A percentile compares a stretch with the other conserved stretches of the same genome.
Evolutionary conservation across 2,888 invertebrate species (phyloP).

Genomic region (Pardosa pseudoannulata): DNA sequence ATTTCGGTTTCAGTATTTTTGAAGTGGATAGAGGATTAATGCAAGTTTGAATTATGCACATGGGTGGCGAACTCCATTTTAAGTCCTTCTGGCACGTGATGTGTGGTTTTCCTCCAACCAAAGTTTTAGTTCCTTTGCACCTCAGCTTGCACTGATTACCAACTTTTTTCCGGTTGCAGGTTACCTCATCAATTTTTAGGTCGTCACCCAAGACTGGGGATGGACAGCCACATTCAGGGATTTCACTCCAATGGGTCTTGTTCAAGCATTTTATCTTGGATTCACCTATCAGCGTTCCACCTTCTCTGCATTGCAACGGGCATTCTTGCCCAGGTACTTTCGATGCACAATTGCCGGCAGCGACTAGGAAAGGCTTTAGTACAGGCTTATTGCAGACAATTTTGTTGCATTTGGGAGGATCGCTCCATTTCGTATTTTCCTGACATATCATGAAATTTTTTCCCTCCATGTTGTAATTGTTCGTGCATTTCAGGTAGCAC

Average conservation of each 20-base stretch:
- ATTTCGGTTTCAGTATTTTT: not conserved
- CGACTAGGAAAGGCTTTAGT: not conserved
- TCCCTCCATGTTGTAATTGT: not conserved
- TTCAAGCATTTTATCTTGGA: conserved; percentile 1
- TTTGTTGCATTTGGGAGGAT: not conserved
- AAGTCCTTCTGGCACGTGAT: not conserved
- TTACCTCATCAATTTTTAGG: not conserved
- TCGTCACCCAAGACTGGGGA: not conserved
- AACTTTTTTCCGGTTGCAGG: not conserved
- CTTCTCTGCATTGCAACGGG: conserved; percentile 4
- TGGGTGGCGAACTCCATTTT: not conserved
- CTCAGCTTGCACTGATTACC: not conserved
- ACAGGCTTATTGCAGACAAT: not conserved
- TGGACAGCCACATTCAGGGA: conserved; percentile 24
- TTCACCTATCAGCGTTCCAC: not conserved
- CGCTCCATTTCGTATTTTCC: not conserved
- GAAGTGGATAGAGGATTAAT: not conserved
- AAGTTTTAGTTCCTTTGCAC: not conserved
- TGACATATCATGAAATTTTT: not conserved
- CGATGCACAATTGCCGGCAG: not conserved
- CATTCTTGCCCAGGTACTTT: not conserved
- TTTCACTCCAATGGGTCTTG: not conserved
- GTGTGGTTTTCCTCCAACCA: not conserved
- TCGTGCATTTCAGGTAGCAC: not conserved
- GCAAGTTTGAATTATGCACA: not conserved